Base-by-base conservation (phyloP, 2,888 invertebrate genomes). In the Lasioglossum zephyrum region DNA sequence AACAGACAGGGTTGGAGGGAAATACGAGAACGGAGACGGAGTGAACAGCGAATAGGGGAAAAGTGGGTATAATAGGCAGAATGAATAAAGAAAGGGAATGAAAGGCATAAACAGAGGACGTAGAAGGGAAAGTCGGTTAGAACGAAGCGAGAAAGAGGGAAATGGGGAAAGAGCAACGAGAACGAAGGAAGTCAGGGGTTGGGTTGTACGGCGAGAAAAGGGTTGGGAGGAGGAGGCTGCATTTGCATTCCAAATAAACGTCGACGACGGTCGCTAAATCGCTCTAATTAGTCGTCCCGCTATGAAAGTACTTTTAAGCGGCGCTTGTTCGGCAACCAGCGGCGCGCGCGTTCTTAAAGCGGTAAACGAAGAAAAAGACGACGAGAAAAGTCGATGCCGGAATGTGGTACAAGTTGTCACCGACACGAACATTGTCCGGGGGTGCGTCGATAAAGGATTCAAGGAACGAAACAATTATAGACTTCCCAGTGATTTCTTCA, bases 191-290 rank as follows among this genome's bases (percentile, higher is more conserved):
- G 57, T 31, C 36, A 36, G 53, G 44, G 53, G 53, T 36, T 36
- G 36, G 66, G 66, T 16, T 22, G 78, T 79, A 82, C 77, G 83
- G 79, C 44, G 80, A 66, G 66, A 44, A 78, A 80, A 80, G 79
- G 87, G 75, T 82, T 78, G 74, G 81, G n/a, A n/a, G 83, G 41
- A 66, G 81, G 84, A 83, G 80, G 70, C 87, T 82, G 82, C 85
- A 91, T 89, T 91, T 91, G 91, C 91, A 88, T 91, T 91, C 91
- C 87, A 91, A 91, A 91, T 91, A 91, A 91, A 91, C 81, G 90
- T 85, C 87, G 83, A 85, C 89, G 87, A 86, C 85, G 83, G 81
- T 81, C 88, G 90, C 84, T 91, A 91, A 91, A 91, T 91, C 91
- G 91, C 85, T 90, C 90, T 91, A 91, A 91, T 91, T 91, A 91